Evolutionary conservation across 1,140 invertebrate species (phyloP).

Genomic region (Galendromus occidentalis): DNA sequence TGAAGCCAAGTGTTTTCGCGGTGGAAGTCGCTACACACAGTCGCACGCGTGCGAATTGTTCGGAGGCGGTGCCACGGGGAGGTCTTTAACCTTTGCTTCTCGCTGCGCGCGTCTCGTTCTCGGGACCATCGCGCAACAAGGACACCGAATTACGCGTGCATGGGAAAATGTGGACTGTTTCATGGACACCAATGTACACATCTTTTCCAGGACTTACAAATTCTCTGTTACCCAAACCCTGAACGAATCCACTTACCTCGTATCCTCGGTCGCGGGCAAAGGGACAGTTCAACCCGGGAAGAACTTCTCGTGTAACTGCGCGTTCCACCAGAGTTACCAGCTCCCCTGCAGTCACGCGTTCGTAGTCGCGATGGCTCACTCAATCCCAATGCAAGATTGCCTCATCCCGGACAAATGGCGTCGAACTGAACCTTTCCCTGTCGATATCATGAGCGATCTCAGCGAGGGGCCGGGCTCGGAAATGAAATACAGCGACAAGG

Average conservation of each 20-base stretch:
- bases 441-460: constrained; percentile 3
- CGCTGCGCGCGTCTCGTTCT: too few species aligned
- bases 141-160: too few species aligned
- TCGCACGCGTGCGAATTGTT: too few species aligned
- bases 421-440: constrained; percentile 2
- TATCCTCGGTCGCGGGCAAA: constrained; percentile 3
- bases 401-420: not conserved
- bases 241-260: constrained; percentile 1
- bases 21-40: too few species aligned
- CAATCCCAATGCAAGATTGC: constrained; percentile 4
- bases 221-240: not conserved
- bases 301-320: not conserved
- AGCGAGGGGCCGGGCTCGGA: not conserved
- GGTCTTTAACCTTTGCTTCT: too few species aligned
- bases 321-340: not conserved
- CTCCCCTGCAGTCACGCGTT: constrained; percentile 1
- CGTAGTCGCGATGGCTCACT: constrained; percentile 2
- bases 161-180: too few species aligned
- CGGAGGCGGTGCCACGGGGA: too few species aligned
- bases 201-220: constrained; percentile 3
- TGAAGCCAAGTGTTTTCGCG: too few species aligned
- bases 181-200: too few species aligned
- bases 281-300: not conserved
- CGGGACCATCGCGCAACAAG: too few species aligned
- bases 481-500: constrained; percentile 9